Base-by-base conservation (phyloP, 92 coral and sea anemone genomes). In the Umimayanthus chanpuru region DNA sequence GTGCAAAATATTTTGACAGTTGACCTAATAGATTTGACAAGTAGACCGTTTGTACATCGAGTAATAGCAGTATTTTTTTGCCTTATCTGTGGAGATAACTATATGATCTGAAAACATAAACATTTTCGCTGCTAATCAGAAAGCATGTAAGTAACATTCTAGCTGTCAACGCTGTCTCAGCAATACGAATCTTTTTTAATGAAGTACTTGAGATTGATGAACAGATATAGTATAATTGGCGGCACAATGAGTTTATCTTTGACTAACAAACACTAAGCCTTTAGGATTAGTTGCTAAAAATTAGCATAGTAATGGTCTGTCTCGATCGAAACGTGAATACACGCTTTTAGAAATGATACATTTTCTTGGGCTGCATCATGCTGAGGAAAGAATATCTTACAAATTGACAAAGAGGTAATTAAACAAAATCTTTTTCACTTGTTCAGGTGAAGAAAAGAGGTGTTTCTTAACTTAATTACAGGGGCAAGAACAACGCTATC, bases 401-500 rank as follows among this genome's bases (percentile, higher is more conserved):
- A 28, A 30, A 65, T 81, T 56, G 85, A 28, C 85, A 81, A 81
- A 56, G 47, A 18, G 18, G 8, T 61, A 81, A 81, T 81, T 81
- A 61, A 49, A 26, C 56, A 49, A 44, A 53, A 25, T 15, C 2
- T 9, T 81, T 81, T 56, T 58, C 29, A 61, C 71, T 81, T 56
- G 73, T 58, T 80, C 28, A 80, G 73, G 85, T 61, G 71, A 61
- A 55, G 73, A 58, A 58, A 56, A 80, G 40, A 80, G 85, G 85
- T 58, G 85, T 56, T 61, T 40, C 29, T 80, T 61, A 80, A 55
- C n/a, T 80, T 36, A 55, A 80, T 80, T 58, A 76, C 53, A 23
- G 80, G n/a, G n/a, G n/a, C n/a, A 18, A 40, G 41, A 76, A 21
- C 68, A 61, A 20, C 15, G n/a, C 15, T 18, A 71, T 26, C 30